Percentiles rank a stretch among this genome's conserved stretches.
phyloP scores from a whole-genome alignment of 2,797 vertebrate species.

The Crossoptilon crossoptilon region DNA sequence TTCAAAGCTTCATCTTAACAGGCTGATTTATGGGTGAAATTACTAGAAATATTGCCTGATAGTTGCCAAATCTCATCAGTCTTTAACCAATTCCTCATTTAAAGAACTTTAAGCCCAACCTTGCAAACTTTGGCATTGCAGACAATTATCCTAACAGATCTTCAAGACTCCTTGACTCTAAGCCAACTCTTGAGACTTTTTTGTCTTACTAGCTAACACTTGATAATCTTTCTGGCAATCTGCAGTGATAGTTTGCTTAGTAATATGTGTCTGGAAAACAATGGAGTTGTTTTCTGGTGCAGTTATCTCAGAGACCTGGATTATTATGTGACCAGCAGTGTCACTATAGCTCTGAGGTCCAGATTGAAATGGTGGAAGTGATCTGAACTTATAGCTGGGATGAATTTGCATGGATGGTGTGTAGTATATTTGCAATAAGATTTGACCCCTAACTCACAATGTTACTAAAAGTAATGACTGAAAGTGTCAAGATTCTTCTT shows the following conservation, averaged over 20 bases:
- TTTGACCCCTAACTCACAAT: neutral
- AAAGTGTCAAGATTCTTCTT: neutral
- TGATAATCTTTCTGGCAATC: slow-evolving; percentile 65
- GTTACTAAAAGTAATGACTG: neutral
- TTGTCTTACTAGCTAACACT: slow-evolving; percentile 8
- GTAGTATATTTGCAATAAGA: neutral
- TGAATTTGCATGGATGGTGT: slow-evolving; percentile 9
- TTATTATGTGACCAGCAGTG: slow-evolving; percentile 33
- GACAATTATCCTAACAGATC: slow-evolving; percentile 8
- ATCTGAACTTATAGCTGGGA: neutral
- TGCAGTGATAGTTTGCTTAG: slow-evolving; percentile 45
- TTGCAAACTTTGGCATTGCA: slow-evolving; percentile 22
- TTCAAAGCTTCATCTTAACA: slow-evolving; percentile 63
- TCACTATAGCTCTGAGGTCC: neutral
- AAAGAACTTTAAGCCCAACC: slow-evolving; percentile 36
- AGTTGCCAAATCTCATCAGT: slow-evolving; percentile 63
- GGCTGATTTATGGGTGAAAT: slow-evolving; percentile 64
- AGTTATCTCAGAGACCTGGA: slow-evolving; percentile 22
- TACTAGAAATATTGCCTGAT: slow-evolving; percentile 49
- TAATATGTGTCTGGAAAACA: slow-evolving; percentile 23
- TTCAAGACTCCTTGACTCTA: neutral
- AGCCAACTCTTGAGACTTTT: neutral
- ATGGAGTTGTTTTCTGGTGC: slow-evolving; percentile 35
- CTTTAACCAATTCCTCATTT: slow-evolving; percentile 55
- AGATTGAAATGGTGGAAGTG: neutral